These are phyloP conservation scores for Blastomussa wellsi DNA, from an alignment of 92 coral and sea anemone genomes.

Conservation along the genomic window DNA sequence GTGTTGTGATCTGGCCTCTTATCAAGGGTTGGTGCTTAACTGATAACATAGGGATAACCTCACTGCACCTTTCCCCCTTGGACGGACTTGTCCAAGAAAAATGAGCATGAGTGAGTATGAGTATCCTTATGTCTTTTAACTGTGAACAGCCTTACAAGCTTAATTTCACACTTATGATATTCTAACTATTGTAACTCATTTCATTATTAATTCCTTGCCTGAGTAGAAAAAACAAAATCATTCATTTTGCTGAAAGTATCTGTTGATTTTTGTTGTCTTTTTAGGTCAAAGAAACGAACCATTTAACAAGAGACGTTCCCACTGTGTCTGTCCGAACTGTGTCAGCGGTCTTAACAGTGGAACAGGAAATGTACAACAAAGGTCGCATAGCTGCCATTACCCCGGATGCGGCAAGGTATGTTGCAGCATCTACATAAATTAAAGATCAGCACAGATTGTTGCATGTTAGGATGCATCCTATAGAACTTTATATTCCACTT, in stretches of 20 bases:
- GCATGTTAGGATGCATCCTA: neutral
- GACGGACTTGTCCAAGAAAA: too few relatives aligned
- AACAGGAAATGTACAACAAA: constrained; percentile 72
- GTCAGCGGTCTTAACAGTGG: constrained; percentile 73
- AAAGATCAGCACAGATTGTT: neutral
- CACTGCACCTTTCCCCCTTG: too few relatives aligned
- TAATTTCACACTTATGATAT: too few relatives aligned
- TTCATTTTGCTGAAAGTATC: neutral
- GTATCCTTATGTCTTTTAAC: too few relatives aligned
- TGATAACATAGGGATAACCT: too few relatives aligned
- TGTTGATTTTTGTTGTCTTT: neutral
- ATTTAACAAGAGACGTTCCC: constrained; percentile 62
- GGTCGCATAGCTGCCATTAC: constrained; percentile 84
- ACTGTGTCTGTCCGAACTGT: constrained; percentile 89
- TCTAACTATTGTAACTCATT: too few relatives aligned
- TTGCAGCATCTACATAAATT: neutral
- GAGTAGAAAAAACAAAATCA: neutral
- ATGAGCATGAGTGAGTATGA: too few relatives aligned
- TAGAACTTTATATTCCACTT: neutral
- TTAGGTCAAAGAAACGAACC: constrained; percentile 23
- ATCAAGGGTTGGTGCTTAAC: too few relatives aligned
- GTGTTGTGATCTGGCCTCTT: too few relatives aligned
- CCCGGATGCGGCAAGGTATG: constrained; percentile 89
- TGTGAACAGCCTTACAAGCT: too few relatives aligned
- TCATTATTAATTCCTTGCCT: too few relatives aligned